Base-by-base conservation (phyloP, 2,888 invertebrate genomes). In the Drosophila nigricruria region DNA sequence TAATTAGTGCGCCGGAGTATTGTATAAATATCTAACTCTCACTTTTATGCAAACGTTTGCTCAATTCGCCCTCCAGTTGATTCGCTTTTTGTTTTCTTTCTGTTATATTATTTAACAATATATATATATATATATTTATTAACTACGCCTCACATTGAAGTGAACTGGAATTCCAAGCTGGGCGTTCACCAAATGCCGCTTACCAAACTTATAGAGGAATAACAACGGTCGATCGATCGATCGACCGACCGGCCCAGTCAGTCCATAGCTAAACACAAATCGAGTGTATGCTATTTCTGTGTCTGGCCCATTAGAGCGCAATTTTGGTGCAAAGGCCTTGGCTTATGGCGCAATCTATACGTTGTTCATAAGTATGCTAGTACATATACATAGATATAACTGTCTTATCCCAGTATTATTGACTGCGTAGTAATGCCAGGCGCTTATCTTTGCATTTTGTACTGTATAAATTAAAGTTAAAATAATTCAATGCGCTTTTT, bases 121-220 rank as follows among this genome's bases (percentile, higher is more conserved):
- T n/a, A n/a, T n/a, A n/a, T n/a, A n/a, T n/a, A n/a, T n/a, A n/a
- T n/a, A n/a, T n/a, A n/a, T 72, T 58, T 77, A 75, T 52, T 16
- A 32, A 34, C 53, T 77, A 70, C 71, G 73, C 36, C 53, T 62
- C 30, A 20, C 30, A 68, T 62, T 52, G 27, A 65, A 66, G 58
- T 62, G 14, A 61, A 59, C 75, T 73, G 73, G 67, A 81, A 84
- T 82, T 81, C 58, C 73, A 79, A 84, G 66, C 85, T 78, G 84
- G 90, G 90, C 90, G 87, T 89, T 77, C 75, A 64, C 53, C 38
- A 53, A 71, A 30, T 14, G 42, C 54, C 68, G 69, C 62, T 86
- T 58, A 64, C 77, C 49, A 67, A 63, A 65, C 54, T 50, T 62
- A 70, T 52, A 54, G 59, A 47, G 49, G 30, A 36, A 72, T 30